phyloP scores from a whole-genome alignment of 2,888 invertebrate genomes.

The Eupithecia tripunctaria region DNA sequence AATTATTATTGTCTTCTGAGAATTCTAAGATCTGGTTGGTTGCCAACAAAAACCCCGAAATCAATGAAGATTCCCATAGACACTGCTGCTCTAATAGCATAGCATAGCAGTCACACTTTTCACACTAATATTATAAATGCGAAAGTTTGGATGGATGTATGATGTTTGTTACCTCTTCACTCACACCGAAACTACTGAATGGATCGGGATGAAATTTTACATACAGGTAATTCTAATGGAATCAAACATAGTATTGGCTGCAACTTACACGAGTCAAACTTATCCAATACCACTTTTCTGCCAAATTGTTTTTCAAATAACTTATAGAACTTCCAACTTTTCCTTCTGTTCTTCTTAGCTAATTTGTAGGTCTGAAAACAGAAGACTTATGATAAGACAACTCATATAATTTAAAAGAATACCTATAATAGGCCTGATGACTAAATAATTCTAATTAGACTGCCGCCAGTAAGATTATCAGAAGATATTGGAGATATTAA shows the following conservation, averaged over 20 bases:
- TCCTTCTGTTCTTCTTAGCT: constrained; percentile 74
- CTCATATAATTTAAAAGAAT: background rate
- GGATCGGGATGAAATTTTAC: too few species aligned
- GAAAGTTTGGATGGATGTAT: too few species aligned
- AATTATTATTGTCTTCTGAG: background rate
- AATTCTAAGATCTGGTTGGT: background rate
- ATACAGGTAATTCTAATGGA: too few species aligned
- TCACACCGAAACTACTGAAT: too few species aligned
- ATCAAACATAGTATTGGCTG: background rate
- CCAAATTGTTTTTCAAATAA: constrained; percentile 77
- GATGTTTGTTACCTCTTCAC: too few species aligned
- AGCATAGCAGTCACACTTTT: too few species aligned
- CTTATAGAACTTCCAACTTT: constrained; percentile 74
- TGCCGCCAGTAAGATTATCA: too few species aligned
- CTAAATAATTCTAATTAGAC: too few species aligned
- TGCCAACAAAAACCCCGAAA: background rate
- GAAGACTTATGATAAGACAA: background rate
- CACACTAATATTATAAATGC: too few species aligned
- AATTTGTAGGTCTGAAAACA: constrained; percentile 71
- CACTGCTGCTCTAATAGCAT: background rate
- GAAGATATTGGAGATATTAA: too few species aligned
- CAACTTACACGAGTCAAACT: constrained; percentile 77
- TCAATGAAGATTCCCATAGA: background rate
- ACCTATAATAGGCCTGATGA: background rate
- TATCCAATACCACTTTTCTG: constrained; percentile 69